These are phyloP conservation scores for Schizopygopsis malacanthus DNA, from an alignment of 2,797 vertebrate genomes.

Conservation along the genomic window DNA sequence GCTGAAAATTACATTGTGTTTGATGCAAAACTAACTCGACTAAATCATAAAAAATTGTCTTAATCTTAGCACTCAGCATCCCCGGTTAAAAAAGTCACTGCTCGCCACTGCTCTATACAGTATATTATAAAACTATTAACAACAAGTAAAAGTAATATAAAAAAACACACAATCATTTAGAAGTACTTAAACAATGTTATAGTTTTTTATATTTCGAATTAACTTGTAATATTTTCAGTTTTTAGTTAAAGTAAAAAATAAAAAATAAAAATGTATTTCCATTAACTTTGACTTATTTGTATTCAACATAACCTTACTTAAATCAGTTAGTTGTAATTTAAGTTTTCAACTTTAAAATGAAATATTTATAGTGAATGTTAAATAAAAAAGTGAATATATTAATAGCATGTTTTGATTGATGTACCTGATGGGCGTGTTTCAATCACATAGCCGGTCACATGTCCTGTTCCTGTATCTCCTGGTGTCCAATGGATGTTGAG, in stretches of 20 bases:
- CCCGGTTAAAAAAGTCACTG: too few relatives aligned
- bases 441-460: constrained; percentile 87
- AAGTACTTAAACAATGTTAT: background rate
- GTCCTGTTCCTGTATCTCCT: constrained; percentile 80
- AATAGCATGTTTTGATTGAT: background rate
- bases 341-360: background rate
- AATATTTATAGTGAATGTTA: background rate
- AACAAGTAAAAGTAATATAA: background rate
- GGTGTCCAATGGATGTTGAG: constrained; percentile 89
- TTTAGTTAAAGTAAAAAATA: background rate
- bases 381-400: too few relatives aligned
- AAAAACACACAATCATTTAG: background rate
- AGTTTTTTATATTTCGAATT: background rate
- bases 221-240: background rate
- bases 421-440: constrained; percentile 93
- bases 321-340: background rate
- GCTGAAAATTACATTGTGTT: too few relatives aligned
- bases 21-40: too few relatives aligned
- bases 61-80: too few relatives aligned
- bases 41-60: too few relatives aligned
- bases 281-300: too few relatives aligned
- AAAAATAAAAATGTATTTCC: too few relatives aligned
- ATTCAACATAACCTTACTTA: too few relatives aligned
- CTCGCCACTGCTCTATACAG: background rate
- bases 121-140: background rate